Evolutionary conservation across 2,797 vertebrate species (phyloP).

Genomic region (Channallabes apus): DNA sequence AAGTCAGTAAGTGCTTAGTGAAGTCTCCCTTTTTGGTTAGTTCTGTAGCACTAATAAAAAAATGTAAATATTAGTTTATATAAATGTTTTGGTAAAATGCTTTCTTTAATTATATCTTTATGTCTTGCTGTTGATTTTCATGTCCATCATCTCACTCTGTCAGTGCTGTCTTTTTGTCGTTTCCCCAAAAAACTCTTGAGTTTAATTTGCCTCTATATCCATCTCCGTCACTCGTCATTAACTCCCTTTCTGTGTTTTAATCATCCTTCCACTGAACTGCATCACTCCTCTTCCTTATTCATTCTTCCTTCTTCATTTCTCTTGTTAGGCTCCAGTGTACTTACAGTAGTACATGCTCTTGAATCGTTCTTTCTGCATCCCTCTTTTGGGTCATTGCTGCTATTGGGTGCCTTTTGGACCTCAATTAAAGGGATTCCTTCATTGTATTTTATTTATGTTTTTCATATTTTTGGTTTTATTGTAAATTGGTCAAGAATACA

Average conservation of each 20-base stretch:
- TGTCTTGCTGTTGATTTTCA: not conserved
- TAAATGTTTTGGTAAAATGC: not conserved
- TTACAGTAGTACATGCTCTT: not conserved
- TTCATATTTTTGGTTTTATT: too few relatives aligned
- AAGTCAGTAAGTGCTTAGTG: not conserved
- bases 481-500: too few relatives aligned
- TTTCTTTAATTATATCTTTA: not conserved
- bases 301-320: not conserved
- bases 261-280: not conserved
- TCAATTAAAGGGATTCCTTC: too few relatives aligned
- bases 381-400: not conserved
- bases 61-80: not conserved
- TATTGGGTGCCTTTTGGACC: too few relatives aligned
- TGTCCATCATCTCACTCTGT: not conserved
- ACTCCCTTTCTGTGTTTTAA: conserved; percentile 41
- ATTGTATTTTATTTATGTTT: too few relatives aligned
- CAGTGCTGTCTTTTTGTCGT: not conserved
- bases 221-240: not conserved
- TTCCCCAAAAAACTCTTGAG: not conserved
- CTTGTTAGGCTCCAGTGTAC: not conserved
- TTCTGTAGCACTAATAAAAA: not conserved
- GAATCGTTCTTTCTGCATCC: not conserved
- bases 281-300: not conserved
- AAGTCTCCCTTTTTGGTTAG: too few relatives aligned
- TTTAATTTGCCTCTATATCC: not conserved